Percentiles rank a stretch among this genome's conserved stretches.
Conservation (phyloP, 2,113 vertebrate genomes). For the Odontophorus gujanensis region DNA sequence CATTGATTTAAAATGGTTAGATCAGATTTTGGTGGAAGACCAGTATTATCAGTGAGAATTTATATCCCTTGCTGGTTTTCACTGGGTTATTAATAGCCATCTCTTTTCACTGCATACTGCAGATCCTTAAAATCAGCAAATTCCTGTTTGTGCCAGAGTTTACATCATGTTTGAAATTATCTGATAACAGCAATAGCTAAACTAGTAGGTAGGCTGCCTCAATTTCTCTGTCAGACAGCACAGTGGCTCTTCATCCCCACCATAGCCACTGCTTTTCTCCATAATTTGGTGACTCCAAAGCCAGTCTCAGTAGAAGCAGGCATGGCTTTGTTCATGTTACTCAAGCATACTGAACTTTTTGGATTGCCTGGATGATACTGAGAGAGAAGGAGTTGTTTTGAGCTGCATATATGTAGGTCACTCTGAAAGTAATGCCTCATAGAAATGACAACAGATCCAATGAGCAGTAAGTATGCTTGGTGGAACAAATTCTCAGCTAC, state of each 20-base stretch:
- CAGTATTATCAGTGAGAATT: background rate
- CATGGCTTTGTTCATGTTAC: background rate
- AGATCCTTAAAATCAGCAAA: background rate
- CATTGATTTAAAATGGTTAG: background rate
- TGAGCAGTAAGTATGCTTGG: too few species aligned
- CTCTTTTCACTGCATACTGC: background rate
- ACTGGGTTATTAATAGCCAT: background rate
- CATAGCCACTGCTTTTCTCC: fast-evolving
- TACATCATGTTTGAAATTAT: background rate
- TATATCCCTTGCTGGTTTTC: background rate
- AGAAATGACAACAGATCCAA: too few species aligned
- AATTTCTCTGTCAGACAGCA: background rate
- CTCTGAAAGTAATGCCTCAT: too few species aligned
- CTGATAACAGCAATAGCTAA: background rate
- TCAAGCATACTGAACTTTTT: too few species aligned
- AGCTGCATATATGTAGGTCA: too few species aligned
- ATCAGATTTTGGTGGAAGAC: slow-evolving; percentile 17
- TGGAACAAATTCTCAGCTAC: too few species aligned
- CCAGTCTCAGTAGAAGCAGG: background rate
- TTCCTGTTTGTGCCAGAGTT: background rate
- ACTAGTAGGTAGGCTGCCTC: background rate
- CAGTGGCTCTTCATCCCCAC: background rate
- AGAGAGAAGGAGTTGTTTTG: too few species aligned
- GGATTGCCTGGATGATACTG: too few species aligned
- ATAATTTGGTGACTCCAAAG: background rate